Conservation (phyloP, 1,140 invertebrate species). For the Saccostrea glomerata region DNA sequence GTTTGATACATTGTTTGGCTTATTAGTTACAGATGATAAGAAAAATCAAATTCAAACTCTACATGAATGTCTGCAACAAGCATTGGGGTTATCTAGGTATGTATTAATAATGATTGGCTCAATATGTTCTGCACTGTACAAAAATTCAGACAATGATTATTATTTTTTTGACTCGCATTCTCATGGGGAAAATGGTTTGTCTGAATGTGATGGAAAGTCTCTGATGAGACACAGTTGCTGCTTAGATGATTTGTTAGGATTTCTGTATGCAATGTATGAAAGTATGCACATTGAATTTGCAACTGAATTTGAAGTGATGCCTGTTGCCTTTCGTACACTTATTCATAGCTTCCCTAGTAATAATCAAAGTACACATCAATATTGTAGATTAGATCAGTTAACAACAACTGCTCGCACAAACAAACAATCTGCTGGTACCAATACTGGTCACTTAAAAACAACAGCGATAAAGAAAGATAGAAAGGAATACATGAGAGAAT, state of each 20-base stretch:
- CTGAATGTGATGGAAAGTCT: conserved; percentile 28
- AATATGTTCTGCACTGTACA: too few species aligned
- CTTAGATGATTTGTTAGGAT: conserved; percentile 14
- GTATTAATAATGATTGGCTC: conserved; percentile 28
- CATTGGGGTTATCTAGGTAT: neutral
- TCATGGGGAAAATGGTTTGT: conserved; percentile 34
- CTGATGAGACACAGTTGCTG: neutral
- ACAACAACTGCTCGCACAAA: neutral
- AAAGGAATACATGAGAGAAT: neutral
- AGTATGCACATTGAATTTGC: conserved; percentile 8
- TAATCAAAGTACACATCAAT: conserved; percentile 13
- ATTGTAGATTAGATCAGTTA: neutral
- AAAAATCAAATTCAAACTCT: conserved; percentile 29
- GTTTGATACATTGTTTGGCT: too few species aligned
- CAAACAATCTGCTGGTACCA: neutral
- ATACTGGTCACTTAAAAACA: neutral
- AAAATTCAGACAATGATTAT: neutral
- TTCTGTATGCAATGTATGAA: conserved; percentile 29
- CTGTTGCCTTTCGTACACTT: neutral
- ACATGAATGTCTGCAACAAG: conserved; percentile 8
- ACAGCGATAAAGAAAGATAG: neutral
- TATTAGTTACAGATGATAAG: too few species aligned
- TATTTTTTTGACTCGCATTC: conserved; percentile 49
- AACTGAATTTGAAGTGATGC: conserved; percentile 39
- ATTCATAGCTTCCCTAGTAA: neutral